phyloP scores from a whole-genome alignment of 2,797 vertebrate species.

The Phalloptychus januarius region DNA sequence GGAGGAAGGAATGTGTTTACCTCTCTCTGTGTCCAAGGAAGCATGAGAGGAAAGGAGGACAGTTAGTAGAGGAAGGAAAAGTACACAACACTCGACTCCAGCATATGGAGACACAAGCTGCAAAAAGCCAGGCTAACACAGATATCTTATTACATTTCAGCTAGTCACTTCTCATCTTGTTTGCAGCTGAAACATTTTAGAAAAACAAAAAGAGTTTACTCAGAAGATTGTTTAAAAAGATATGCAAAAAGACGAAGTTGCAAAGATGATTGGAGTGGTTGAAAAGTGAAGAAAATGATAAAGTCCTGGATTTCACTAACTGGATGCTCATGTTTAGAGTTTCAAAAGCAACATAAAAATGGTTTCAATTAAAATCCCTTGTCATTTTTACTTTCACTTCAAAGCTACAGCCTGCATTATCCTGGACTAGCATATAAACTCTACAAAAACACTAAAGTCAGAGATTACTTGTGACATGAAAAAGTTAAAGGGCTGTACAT shows the following conservation, averaged over 20 bases:
- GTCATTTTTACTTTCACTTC: not conserved
- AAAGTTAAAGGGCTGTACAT: not conserved
- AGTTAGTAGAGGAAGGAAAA: slow-evolving; percentile 48
- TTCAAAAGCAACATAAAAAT: not conserved
- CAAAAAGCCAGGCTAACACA: slow-evolving; percentile 23
- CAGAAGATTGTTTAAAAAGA: slow-evolving; percentile 25
- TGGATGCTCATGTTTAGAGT: slow-evolving; percentile 7
- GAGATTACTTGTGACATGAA: not conserved
- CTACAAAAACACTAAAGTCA: not conserved
- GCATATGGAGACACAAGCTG: slow-evolving; percentile 14
- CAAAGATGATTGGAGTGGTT: not conserved
- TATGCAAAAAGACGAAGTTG: not conserved
- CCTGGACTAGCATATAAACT: not conserved
- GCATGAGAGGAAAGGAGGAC: slow-evolving; percentile 60
- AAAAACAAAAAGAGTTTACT: not conserved
- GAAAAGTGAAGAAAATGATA: not conserved
- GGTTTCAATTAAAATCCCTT: not conserved
- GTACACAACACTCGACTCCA: slow-evolving; percentile 3
- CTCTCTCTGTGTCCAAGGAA: slow-evolving; percentile 79
- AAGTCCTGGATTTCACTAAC: slow-evolving; percentile 14
- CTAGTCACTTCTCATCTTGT: slow-evolving; percentile 10
- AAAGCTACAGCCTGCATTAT: not conserved
- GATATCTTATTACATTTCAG: slow-evolving; percentile 22
- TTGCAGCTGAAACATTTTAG: not conserved
- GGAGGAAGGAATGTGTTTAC: slow-evolving; percentile 67